Evolutionary conservation across 1,140 invertebrate species (phyloP), one percentile per base, ranked within the genome.

Genomic region (Hormaphis cornu): DNA sequence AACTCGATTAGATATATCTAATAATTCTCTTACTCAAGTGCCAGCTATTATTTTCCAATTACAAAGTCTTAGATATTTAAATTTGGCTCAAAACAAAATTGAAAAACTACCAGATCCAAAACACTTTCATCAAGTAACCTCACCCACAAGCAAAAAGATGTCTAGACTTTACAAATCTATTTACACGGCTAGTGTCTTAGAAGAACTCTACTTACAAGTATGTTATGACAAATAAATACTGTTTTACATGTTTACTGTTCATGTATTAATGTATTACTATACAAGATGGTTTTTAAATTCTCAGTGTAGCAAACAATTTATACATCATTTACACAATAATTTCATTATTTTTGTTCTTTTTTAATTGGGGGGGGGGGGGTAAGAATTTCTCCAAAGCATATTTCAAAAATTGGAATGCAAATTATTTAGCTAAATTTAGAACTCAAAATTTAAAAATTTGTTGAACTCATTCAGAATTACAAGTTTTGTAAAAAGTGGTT

Each of bases 1-100:
- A 22, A 99, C 96, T 0, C 83, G 94, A 44, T 80, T 99, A 8
- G 96, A 99, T 78, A 83, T 99, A 14, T 97, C 95, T 3, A 87
- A 89, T 73, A 98, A 98, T 79, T 85, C 86, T 50, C 82, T 99
- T 6, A 85, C 84, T 0, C 81, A 84, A 16, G 77, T 98, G 70
- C 96, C 96, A 0, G 76, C 85, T 14, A 84, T 87, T 69, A 80
- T 98, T 24, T 95, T 97, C 76, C 85, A 90, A 73, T 80, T 98
- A 69, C 83, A 85, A 42, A 93, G 90, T 74, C 74, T 90, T 18
- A 78, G 81, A 70, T 88, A 89, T 74, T 78, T 98, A 10, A 95
- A 94, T 80, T 80, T 89, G 16, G 88, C 91, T 0, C 88, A 93
- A 76, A 97, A 97, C 77, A 90, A 90, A 79, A 85, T 97, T 50